Percentiles rank a stretch among this genome's conserved stretches.
Conservation (phyloP, 2,888 invertebrate genomes). For the Dimorphilus gyrociliatus region DNA sequence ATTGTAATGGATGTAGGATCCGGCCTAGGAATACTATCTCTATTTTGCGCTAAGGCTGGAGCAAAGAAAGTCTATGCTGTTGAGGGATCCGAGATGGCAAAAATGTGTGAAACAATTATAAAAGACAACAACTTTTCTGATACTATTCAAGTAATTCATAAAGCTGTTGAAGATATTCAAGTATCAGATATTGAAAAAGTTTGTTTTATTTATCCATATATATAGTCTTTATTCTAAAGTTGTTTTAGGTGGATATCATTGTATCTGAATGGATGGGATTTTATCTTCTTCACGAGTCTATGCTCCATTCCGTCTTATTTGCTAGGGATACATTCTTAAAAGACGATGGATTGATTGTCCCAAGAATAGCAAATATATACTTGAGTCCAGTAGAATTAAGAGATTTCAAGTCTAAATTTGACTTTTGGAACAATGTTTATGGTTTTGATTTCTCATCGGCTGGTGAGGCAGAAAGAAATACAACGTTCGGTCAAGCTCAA, state of each 20-base stretch:
- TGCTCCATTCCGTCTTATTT: constrained; percentile 29
- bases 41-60: constrained; percentile 32
- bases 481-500: constrained; percentile 11
- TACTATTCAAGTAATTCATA: constrained; percentile 22
- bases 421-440: constrained; percentile 29
- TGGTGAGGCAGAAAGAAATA: constrained; percentile 12
- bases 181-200: constrained; percentile 18
- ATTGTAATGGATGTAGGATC: constrained; percentile 42
- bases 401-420: constrained; percentile 17
- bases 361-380: constrained; percentile 23
- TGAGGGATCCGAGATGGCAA: constrained; percentile 25
- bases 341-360: constrained; percentile 24
- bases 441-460: constrained; percentile 31
- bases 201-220: too few species aligned
- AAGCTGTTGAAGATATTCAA: constrained; percentile 21
- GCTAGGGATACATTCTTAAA: constrained; percentile 29
- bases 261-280: constrained; percentile 39
- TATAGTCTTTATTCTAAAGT: neutral
- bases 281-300: constrained; percentile 35
- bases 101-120: constrained; percentile 22
- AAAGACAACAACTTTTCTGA: constrained; percentile 19
- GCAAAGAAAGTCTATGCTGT: constrained; percentile 31
- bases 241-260: constrained; percentile 23
- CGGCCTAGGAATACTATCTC: constrained; percentile 31
- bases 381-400: constrained; percentile 27